phyloP scores from a whole-genome alignment of 2,888 invertebrate species.

The Ganaspis brasiliensis region DNA sequence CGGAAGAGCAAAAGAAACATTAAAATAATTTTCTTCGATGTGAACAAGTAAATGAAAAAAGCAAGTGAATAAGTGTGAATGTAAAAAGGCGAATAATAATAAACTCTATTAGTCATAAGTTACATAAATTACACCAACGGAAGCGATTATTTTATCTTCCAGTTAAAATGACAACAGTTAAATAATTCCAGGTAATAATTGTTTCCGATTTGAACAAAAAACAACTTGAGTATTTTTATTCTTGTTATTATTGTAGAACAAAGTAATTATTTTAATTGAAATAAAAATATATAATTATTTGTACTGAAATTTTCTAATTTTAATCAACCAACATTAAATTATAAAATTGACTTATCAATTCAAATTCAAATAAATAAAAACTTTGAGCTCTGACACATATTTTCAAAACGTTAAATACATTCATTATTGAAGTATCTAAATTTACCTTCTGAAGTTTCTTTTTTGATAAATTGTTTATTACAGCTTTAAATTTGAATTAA shows the following conservation, averaged over 20 bases:
- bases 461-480: too few species aligned
- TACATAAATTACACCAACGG: slow-evolving; percentile 36
- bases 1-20: slow-evolving; percentile 15
- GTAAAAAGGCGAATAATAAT: neutral
- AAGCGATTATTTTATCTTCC: slow-evolving; percentile 26
- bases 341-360: too few species aligned
- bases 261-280: too few species aligned
- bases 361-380: too few species aligned
- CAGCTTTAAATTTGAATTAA: too few species aligned
- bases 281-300: too few species aligned
- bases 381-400: too few species aligned
- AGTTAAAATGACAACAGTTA: neutral
- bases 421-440: too few species aligned
- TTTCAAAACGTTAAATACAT: too few species aligned
- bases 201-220: neutral
- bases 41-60: neutral
- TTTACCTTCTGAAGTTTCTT: too few species aligned
- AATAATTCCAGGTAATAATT: slow-evolving; percentile 10
- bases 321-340: too few species aligned
- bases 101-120: slow-evolving; percentile 1
- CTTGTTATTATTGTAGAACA: neutral
- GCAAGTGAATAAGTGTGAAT: neutral
- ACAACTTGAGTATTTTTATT: neutral
- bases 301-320: too few species aligned
- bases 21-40: slow-evolving; percentile 1